Conservation (phyloP, 2,113 vertebrate genomes). For the Verasper variegatus region DNA sequence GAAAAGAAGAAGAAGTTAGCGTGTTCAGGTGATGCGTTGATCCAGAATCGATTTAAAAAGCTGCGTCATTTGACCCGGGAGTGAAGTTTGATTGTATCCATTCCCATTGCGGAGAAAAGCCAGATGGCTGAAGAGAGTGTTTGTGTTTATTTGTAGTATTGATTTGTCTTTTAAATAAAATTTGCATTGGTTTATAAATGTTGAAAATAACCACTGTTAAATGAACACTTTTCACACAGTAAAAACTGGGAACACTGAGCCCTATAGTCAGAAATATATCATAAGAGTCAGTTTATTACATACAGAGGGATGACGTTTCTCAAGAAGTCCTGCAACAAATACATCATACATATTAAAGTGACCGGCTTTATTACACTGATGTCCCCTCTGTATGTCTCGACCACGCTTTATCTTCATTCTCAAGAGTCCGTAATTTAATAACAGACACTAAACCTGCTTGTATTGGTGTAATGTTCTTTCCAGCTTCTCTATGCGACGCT, state of each 20-base stretch:
- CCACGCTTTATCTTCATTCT: conserved; percentile 5
- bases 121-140: no score
- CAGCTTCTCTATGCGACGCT: conserved; percentile 5
- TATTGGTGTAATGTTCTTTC: neutral
- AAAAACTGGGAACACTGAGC: neutral
- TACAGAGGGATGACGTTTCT: neutral
- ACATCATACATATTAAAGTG: conserved; percentile 56
- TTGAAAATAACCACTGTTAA: neutral
- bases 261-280: neutral
- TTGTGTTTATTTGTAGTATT: no score
- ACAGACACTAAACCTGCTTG: conserved; percentile 24
- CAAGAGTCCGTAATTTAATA: conserved; percentile 54
- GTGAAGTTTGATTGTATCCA: no score
- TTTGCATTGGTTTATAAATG: no score
- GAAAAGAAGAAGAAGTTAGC: no score
- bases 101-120: no score
- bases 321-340: conserved; percentile 24
- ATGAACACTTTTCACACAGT: neutral
- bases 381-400: conserved; percentile 31
- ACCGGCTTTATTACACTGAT: conserved; percentile 44
- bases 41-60: no score
- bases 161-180: no score
- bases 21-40: no score
- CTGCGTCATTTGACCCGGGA: no score
- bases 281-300: conserved; percentile 4